Evolutionary conservation across 2,888 invertebrate genomes (phyloP).

Genomic region (Beris morrisii): DNA sequence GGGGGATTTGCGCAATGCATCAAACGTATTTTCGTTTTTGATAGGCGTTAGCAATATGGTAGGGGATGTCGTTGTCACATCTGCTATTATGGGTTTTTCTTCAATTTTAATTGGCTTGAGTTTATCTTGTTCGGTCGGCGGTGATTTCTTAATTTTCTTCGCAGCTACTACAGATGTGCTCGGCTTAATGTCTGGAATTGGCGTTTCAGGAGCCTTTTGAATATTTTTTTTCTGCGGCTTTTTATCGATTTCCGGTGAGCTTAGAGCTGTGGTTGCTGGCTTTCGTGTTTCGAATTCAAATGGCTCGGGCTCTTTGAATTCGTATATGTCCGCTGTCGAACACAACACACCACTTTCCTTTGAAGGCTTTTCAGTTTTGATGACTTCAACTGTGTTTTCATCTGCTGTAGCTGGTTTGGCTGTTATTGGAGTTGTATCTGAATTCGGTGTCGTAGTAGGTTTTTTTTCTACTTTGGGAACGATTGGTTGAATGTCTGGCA

Average conservation of each 20-base stretch:
- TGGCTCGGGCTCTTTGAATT: constrained; percentile 87
- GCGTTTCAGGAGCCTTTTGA: constrained; percentile 30
- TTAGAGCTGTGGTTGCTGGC: constrained; percentile 17
- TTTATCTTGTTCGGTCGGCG: constrained; percentile 34
- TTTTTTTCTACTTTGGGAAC: constrained; percentile 11
- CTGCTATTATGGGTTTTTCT: constrained; percentile 28
- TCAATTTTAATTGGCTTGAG: constrained; percentile 39
- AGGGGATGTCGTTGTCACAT: constrained; percentile 34
- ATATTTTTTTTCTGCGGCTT: constrained; percentile 34
- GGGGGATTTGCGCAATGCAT: constrained; percentile 53
- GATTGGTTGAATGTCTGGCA: background rate
- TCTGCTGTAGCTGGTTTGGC: constrained; percentile 40
- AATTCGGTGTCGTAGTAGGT: background rate
- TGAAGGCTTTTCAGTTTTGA: too few species aligned
- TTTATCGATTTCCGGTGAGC: constrained; percentile 38
- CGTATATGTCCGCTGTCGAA: constrained; percentile 68
- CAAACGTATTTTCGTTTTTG: constrained; percentile 59
- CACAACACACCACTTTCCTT: background rate
- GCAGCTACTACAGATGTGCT: constrained; percentile 18
- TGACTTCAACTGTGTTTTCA: background rate
- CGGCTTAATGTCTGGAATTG: background rate
- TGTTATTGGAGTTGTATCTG: constrained; percentile 20
- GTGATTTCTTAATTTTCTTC: constrained; percentile 35
- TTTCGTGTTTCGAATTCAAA: constrained; percentile 78
- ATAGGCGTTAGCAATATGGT: constrained; percentile 10